Base-by-base conservation (phyloP, 1,140 invertebrate genomes). In the Subanguina moxae region DNA sequence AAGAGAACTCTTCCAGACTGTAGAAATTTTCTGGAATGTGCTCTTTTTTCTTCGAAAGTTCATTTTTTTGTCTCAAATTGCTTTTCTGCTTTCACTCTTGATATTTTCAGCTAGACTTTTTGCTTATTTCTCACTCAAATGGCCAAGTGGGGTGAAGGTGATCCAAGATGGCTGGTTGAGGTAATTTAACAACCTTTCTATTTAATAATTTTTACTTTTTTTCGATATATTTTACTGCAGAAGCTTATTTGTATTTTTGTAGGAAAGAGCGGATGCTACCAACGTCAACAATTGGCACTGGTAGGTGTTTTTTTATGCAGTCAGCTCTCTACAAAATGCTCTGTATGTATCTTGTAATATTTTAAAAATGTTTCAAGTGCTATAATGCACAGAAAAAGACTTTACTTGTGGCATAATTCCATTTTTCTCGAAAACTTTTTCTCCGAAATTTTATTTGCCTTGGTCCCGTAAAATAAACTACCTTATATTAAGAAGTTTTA, bases 271-370 rank as follows among this genome's bases (percentile, higher is more conserved):
- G 1, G 96, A 99, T 86, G 94, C 92, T 1, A 96, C 91, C 9
- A 99, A 99, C 84, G 94, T 97, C 11, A 98, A 98, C 84, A 99
- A 99, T 84, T 99, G 95, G 95, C 95, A 99, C 83, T 99, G 95
- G 95, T 90, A 85, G 84, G 82, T 78, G n/a, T 64, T 32, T 46
- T 5, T 56, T 57, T 56, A 23, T 56, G n/a, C n/a, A n/a, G n/a
- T n/a, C n/a, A n/a, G n/a, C n/a, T n/a, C n/a, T n/a, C n/a, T n/a
- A n/a, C n/a, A n/a, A n/a, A n/a, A n/a, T n/a, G n/a, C n/a, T n/a
- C n/a, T n/a, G n/a, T n/a, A n/a, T n/a, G n/a, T n/a, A n/a, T n/a
- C n/a, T n/a, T n/a, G n/a, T n/a, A 13, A 27, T 1, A 17, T 56
- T 45, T 68, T 70, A 30, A 17, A n/a, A 30, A n/a, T 66, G 11